Conservation (phyloP, 2,888 invertebrate species). For the Carpatolechia fugitivella region DNA sequence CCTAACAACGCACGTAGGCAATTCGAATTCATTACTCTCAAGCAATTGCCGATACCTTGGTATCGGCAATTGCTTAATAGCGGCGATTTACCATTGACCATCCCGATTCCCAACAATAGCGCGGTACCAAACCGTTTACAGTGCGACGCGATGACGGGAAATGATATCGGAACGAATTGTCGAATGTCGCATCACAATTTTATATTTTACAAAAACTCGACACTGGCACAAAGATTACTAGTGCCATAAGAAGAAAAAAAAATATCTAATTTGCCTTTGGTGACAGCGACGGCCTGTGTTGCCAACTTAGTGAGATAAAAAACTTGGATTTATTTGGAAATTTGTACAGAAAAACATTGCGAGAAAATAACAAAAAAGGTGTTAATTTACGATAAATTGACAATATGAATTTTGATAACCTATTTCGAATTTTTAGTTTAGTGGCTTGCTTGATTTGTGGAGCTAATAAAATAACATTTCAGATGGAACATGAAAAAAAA, state of each 20-base stretch:
- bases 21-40: slow-evolving; percentile 39
- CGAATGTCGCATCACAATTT: slow-evolving; percentile 61
- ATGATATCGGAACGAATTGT: slow-evolving; percentile 64
- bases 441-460: too few species aligned
- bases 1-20: slow-evolving; percentile 25
- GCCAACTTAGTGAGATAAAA: background rate
- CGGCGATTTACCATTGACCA: slow-evolving; percentile 34
- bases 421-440: too few species aligned
- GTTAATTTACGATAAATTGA: too few species aligned
- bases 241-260: background rate
- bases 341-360: too few species aligned
- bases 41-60: slow-evolving; percentile 24
- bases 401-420: too few species aligned
- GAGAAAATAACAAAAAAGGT: too few species aligned
- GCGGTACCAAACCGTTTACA: slow-evolving; percentile 41
- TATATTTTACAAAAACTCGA: slow-evolving; percentile 45
- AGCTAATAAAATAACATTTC: too few species aligned
- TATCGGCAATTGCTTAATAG: slow-evolving; percentile 30
- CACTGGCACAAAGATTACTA: too few species aligned
- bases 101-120: slow-evolving; percentile 29
- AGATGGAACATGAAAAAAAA: too few species aligned
- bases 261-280: slow-evolving; percentile 49
- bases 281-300: slow-evolving; percentile 16
- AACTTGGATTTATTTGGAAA: background rate
- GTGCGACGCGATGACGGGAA: slow-evolving; percentile 47